Conservation (phyloP, 1,140 invertebrate species). For the Hetaerina americana region DNA sequence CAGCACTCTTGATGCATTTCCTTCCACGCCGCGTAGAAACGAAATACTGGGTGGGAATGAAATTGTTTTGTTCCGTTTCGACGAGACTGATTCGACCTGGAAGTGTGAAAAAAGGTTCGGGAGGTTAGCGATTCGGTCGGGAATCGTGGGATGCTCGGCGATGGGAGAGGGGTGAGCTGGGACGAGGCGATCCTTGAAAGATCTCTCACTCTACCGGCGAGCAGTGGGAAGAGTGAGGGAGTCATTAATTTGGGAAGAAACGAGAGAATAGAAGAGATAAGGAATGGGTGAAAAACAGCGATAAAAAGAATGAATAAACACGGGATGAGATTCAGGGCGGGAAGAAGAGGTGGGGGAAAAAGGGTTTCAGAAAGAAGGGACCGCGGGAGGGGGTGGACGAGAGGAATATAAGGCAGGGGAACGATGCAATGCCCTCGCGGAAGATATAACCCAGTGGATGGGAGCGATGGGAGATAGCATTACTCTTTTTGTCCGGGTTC, state of each 20-base stretch:
- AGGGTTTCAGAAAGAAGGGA: neutral
- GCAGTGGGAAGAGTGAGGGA: neutral
- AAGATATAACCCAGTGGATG: too few species aligned
- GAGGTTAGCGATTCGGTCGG: neutral
- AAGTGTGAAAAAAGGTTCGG: too few species aligned
- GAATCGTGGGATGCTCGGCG: neutral
- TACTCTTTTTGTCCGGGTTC: neutral
- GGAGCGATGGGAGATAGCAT: neutral
- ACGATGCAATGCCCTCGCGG: too few species aligned
- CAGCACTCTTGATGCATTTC: too few species aligned
- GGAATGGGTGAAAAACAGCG: neutral
- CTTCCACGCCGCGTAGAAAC: too few species aligned
- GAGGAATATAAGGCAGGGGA: too few species aligned
- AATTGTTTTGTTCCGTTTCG: too few species aligned
- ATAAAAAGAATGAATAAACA: constrained; percentile 1
- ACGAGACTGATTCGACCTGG: too few species aligned
- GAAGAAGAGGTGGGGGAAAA: too few species aligned
- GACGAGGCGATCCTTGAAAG: too few species aligned
- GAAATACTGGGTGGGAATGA: too few species aligned
- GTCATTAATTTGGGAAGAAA: neutral
- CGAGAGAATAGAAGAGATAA: neutral
- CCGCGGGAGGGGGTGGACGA: neutral
- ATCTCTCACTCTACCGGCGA: neutral
- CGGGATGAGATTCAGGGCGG: too few species aligned
- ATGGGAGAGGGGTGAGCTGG: neutral